A percentile compares a stretch with the other conserved stretches of the same genome.
Conservation (phyloP, 2,888 invertebrate genomes). For the Digitonthophagus gazella region DNA sequence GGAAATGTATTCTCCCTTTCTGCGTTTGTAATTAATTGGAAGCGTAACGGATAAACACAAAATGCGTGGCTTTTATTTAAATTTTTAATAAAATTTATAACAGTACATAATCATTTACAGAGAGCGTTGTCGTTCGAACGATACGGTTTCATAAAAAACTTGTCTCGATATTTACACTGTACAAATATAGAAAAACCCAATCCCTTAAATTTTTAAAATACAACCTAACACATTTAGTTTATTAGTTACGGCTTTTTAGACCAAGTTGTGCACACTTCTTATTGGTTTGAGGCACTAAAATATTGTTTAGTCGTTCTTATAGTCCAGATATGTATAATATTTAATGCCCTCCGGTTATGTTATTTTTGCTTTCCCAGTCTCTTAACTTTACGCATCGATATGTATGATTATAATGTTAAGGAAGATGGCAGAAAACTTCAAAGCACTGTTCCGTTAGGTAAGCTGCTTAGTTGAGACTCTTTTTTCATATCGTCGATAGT, state of each 20-base stretch:
- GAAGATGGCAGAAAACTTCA: slow-evolving; percentile 33
- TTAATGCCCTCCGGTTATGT: no score
- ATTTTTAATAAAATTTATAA: slow-evolving; percentile 29
- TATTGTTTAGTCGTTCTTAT: neutral
- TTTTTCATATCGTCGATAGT: slow-evolving; percentile 51
- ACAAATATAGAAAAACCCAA: slow-evolving; percentile 25
- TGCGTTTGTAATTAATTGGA: no score
- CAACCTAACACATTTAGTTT: neutral
- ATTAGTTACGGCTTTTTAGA: neutral
- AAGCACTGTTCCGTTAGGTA: slow-evolving; percentile 46
- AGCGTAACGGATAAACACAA: neutral
- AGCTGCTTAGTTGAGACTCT: slow-evolving; percentile 42
- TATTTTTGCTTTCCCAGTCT: no score
- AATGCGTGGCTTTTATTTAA: slow-evolving; percentile 4
- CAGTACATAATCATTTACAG: slow-evolving; percentile 27
- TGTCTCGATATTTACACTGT: slow-evolving; percentile 22
- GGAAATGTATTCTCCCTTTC: no score
- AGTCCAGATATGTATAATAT: neutral
- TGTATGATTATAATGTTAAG: neutral
- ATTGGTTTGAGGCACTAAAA: neutral
- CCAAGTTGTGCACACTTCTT: neutral
- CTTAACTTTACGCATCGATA: neutral
- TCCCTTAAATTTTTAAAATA: slow-evolving; percentile 16
- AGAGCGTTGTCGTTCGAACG: slow-evolving; percentile 12
- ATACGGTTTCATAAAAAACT: slow-evolving; percentile 5